Conservation (phyloP, 2,797 vertebrate genomes). For the Yasuhikotakia modesta region DNA sequence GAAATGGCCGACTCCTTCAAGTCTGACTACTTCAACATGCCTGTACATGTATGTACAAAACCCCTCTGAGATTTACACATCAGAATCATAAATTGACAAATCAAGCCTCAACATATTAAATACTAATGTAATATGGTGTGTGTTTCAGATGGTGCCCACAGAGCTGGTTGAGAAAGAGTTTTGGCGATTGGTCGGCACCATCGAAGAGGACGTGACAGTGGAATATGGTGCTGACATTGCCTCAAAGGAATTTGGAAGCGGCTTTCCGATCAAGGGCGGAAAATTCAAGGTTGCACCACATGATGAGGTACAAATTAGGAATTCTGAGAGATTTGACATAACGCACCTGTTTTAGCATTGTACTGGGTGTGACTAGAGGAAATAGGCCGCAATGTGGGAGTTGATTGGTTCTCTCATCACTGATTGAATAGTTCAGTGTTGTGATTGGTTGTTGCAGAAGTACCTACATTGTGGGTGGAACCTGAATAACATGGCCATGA, state of each 20-base stretch:
- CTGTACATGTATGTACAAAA: constrained; percentile 87
- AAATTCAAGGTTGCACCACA: constrained; percentile 87
- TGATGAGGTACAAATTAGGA: constrained; percentile 82
- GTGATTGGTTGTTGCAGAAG: constrained; percentile 74
- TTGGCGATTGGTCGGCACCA: constrained; percentile 94
- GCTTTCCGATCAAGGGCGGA: constrained; percentile 91
- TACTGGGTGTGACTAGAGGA: too few species aligned
- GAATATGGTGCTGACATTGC: constrained; percentile 97
- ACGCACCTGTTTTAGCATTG: too few species aligned
- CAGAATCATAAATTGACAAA: constrained; percentile 4
- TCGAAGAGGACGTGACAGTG: constrained; percentile 95
- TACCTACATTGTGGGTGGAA: constrained; percentile 96
- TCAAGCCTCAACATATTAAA: background rate
- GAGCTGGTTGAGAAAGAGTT: constrained; percentile 98
- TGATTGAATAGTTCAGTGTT: constrained; percentile 7
- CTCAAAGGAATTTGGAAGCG: constrained; percentile 96
- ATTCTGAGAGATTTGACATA: background rate
- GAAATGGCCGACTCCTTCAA: constrained; percentile 99
- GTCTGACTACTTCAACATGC: constrained; percentile 99
- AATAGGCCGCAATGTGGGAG: background rate
- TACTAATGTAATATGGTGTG: background rate
- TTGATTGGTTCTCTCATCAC: background rate
- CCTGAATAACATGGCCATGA: constrained; percentile 97
- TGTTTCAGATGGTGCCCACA: constrained; percentile 92
- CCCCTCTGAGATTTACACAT: background rate